phyloP scores from a whole-genome alignment of 2,888 invertebrate genomes.

The Hirtodrosophila histrioides region DNA sequence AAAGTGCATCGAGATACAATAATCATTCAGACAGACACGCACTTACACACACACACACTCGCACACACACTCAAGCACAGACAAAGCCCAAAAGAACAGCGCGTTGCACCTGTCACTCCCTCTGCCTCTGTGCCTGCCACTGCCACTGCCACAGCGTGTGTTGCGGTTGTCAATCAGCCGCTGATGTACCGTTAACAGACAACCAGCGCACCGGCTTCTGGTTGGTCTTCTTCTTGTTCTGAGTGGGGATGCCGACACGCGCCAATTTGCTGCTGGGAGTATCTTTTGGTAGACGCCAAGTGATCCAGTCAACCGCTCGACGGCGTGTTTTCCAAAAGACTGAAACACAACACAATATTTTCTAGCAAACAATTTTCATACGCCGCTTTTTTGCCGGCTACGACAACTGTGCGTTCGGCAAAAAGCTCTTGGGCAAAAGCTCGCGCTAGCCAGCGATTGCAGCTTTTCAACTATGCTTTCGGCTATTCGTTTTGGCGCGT shows the following conservation, averaged over 20 bases:
- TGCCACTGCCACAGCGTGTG: conserved; percentile 15
- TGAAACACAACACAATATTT: conserved; percentile 62
- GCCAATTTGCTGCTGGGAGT: conserved; percentile 5
- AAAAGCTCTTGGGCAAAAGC: conserved; percentile 42
- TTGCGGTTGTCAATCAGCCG: conserved; percentile 43
- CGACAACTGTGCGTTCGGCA: conserved; percentile 49
- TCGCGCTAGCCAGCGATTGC: conserved; percentile 37
- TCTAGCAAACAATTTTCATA: conserved; percentile 74
- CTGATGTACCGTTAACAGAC: conserved; percentile 33
- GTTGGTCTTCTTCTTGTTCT: neutral
- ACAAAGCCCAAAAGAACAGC: conserved; percentile 2
- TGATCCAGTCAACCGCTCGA: conserved; percentile 78
- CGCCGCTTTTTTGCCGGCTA: conserved; percentile 62
- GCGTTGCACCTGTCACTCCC: conserved; percentile 54
- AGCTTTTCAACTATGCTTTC: conserved; percentile 50
- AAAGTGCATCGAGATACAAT: conserved; percentile 60
- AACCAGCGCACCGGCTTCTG: conserved; percentile 11
- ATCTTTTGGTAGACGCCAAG: conserved; percentile 19
- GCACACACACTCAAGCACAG: conserved; percentile 17
- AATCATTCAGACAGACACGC: conserved; percentile 29
- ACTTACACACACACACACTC: conserved; percentile 28
- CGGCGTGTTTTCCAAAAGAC: conserved; percentile 79
- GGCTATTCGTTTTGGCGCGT: conserved; percentile 59
- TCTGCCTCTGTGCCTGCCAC: conserved; percentile 20
- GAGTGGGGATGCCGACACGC: conserved; percentile 11